Evolutionary conservation across 2,888 invertebrate genomes (phyloP).

Genomic region (Dinocampus coccinellae): DNA sequence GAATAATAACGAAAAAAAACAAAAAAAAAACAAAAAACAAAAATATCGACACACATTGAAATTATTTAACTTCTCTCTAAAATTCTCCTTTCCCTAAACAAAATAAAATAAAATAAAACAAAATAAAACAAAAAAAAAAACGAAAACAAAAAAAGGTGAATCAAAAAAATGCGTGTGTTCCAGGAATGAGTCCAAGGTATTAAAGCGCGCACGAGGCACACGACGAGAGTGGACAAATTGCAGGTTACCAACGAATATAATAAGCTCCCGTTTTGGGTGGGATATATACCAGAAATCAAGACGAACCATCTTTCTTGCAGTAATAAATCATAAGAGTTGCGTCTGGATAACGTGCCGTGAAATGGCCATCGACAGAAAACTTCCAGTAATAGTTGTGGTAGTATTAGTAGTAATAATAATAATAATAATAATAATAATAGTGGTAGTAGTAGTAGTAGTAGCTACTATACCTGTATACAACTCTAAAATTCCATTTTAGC

Average conservation of each 20-base stretch:
- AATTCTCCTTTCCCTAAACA: no score
- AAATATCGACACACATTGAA: not conserved
- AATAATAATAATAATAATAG: no score
- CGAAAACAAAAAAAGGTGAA: conserved; percentile 1
- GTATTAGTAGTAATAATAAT: not conserved
- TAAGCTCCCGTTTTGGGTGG: conserved; percentile 64
- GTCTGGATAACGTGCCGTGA: conserved; percentile 26
- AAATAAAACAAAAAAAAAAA: not conserved
- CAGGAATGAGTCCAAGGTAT: conserved; percentile 52
- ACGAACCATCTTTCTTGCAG: conserved; percentile 58
- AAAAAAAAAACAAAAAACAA: not conserved
- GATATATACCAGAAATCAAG: conserved; percentile 61
- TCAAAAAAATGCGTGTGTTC: conserved; percentile 51
- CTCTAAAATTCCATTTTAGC: not conserved
- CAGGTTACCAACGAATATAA: conserved; percentile 65
- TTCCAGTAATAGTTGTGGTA: not conserved
- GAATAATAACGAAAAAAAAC: not conserved
- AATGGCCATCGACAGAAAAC: conserved; percentile 31
- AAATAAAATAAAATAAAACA: no score
- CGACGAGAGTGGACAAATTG: conserved; percentile 67
- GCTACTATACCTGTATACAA: not conserved
- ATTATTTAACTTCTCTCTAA: conserved; percentile 5
- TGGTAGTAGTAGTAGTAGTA: no score
- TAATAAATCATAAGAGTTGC: conserved; percentile 60
- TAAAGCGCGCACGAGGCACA: conserved; percentile 40